A percentile compares a stretch with the other conserved stretches of the same genome.
Conservation (phyloP, 2,797 vertebrate genomes). For the Pyrocephalus nanus region DNA sequence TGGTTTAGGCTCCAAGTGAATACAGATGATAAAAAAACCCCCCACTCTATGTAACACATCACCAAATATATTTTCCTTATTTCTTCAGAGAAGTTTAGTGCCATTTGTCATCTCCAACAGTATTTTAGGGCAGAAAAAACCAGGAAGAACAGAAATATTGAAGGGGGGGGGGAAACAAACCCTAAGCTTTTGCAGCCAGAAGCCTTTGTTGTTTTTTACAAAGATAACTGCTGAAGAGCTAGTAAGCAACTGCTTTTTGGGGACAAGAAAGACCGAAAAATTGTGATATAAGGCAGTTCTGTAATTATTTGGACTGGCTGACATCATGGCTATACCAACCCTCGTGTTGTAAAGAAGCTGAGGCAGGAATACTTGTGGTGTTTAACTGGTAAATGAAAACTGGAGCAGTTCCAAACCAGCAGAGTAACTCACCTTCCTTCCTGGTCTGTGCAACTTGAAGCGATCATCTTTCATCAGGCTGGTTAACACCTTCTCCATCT, state of each 20-base stretch:
- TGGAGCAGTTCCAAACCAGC: neutral
- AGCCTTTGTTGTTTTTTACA: neutral
- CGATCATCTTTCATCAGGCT: constrained; percentile 81
- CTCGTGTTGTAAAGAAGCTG: neutral
- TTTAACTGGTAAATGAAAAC: neutral
- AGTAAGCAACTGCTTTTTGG: neutral
- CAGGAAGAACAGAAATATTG: neutral
- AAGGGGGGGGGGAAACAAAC: rapidly evolving
- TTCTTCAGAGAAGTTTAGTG: neutral
- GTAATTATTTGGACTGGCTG: neutral
- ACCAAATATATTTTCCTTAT: neutral
- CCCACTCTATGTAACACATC: neutral
- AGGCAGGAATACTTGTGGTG: neutral
- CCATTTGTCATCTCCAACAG: neutral
- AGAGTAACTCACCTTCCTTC: constrained; percentile 79
- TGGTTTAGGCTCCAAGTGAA: neutral
- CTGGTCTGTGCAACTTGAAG: constrained; percentile 79
- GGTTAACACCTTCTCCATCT: constrained; percentile 85
- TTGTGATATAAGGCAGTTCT: neutral
- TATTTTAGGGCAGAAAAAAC: neutral
- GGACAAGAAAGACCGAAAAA: neutral
- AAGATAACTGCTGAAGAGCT: neutral
- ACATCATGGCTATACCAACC: neutral
- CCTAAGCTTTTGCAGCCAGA: neutral
- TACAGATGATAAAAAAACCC: neutral